These are phyloP conservation scores for Melanitta fusca DNA, from an alignment of 2,797 vertebrate genomes.

Conservation along the genomic window DNA sequence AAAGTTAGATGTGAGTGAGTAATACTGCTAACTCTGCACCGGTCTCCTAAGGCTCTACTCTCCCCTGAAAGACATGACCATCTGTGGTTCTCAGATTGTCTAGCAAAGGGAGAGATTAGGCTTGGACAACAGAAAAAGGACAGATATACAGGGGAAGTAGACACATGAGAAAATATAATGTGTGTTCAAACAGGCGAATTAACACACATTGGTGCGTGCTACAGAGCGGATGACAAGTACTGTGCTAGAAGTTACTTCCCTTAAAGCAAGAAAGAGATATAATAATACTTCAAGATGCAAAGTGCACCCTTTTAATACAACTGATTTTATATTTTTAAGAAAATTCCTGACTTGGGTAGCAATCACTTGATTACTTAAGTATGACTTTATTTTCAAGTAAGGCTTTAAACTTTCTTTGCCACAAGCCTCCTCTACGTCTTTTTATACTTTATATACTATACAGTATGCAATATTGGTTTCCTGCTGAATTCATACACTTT, in stretches of 20 bases:
- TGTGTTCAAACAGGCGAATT: not conserved
- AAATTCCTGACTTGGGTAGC: not conserved
- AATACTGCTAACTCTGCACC: not conserved
- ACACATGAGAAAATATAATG: accelerated
- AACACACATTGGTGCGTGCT: not conserved
- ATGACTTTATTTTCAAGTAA: constrained; percentile 16
- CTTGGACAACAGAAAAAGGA: not conserved
- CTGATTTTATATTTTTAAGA: not conserved
- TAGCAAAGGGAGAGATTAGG: not conserved
- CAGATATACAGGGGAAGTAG: not conserved
- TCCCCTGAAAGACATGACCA: not conserved
- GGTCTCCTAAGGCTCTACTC: not conserved
- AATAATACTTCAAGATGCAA: not conserved
- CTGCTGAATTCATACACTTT: constrained; percentile 57
- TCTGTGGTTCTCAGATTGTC: not conserved
- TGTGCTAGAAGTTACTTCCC: not conserved
- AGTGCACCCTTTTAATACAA: not conserved
- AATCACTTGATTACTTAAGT: not conserved
- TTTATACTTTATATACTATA: not conserved
- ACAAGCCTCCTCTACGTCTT: not conserved
- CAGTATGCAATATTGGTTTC: constrained; percentile 6
- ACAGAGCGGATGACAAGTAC: not conserved
- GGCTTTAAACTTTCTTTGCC: not conserved
- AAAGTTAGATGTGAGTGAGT: not conserved
- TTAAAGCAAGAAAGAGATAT: accelerated